Percentiles rank a stretch among this genome's conserved stretches.
Evolutionary conservation across 2,113 vertebrate genomes (phyloP).

Genomic region (Peromyscus californicus): DNA sequence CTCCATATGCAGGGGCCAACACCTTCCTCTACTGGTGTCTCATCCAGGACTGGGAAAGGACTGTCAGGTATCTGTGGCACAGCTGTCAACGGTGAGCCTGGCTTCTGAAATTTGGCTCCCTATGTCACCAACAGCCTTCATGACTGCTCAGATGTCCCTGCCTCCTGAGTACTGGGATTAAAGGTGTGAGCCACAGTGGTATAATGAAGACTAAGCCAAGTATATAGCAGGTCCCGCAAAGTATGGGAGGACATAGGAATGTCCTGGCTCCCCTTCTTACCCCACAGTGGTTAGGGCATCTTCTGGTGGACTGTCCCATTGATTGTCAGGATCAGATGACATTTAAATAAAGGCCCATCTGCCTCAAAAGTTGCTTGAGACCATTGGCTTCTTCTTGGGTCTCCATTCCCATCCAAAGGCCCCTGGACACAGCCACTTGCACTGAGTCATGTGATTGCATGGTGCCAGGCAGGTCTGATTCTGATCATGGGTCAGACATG

Average conservation of each 20-base stretch:
- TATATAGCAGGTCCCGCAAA: fast-evolving
- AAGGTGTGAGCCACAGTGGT: background rate
- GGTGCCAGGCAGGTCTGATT: background rate
- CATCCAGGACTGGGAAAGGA: background rate
- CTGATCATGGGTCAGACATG: fast-evolving
- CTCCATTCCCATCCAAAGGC: background rate
- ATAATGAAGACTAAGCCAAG: fast-evolving
- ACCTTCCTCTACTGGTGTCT: background rate
- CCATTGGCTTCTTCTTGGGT: background rate
- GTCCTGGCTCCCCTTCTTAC: background rate
- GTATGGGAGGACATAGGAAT: background rate
- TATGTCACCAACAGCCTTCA: background rate
- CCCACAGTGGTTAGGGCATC: fast-evolving
- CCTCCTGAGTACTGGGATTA: background rate
- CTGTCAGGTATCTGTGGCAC: background rate
- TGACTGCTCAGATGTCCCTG: background rate
- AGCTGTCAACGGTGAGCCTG: background rate
- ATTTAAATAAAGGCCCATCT: background rate
- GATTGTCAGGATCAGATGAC: fast-evolving
- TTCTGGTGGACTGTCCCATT: background rate
- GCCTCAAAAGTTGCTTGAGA: background rate
- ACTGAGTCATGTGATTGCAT: background rate
- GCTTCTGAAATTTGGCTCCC: background rate
- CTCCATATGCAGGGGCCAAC: background rate
- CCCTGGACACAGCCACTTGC: background rate